A percentile compares a stretch with the other conserved stretches of the same genome.
Conservation (phyloP, 2,113 vertebrate genomes). For the Xenopus borealis region DNA sequence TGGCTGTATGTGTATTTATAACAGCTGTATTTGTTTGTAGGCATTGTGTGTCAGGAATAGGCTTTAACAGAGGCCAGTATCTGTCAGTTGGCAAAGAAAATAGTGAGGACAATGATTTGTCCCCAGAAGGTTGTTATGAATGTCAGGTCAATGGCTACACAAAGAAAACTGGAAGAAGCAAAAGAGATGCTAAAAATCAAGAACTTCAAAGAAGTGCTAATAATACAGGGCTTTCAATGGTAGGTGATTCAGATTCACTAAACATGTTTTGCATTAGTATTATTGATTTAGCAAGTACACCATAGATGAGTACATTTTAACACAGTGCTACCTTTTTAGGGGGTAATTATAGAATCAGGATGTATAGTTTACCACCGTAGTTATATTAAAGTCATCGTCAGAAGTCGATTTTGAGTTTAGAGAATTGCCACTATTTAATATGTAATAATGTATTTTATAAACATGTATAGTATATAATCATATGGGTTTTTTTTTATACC, state of each 20-base stretch:
- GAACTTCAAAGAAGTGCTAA: conserved; percentile 36
- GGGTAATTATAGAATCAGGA: no score
- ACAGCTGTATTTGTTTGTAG: conserved; percentile 53
- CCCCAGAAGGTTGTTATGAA: conserved; percentile 72
- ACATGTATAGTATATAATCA: no score
- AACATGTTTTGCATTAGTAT: neutral
- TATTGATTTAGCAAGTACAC: neutral
- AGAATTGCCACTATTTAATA: no score
- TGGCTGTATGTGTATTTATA: neutral
- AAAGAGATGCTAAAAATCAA: conserved; percentile 45
- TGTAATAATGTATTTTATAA: no score
- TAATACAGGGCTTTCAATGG: conserved; percentile 46
- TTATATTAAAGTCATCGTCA: no score
- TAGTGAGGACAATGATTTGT: conserved; percentile 65
- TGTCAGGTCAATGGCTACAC: conserved; percentile 73
- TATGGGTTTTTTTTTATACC: no score
- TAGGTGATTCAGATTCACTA: conserved; percentile 45
- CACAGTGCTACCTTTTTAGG: no score
- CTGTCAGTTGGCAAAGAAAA: conserved; percentile 57
- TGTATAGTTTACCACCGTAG: no score
- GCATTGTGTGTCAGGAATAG: conserved; percentile 76
- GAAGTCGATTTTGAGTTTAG: no score
- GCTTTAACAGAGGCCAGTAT: conserved; percentile 72
- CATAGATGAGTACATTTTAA: no score
- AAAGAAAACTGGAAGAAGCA: conserved; percentile 64